A percentile compares a stretch with the other conserved stretches of the same genome.
These are phyloP conservation scores for Corythornis vintsioides DNA, from an alignment of 2,113 vertebrate species.

Conservation along the genomic window DNA sequence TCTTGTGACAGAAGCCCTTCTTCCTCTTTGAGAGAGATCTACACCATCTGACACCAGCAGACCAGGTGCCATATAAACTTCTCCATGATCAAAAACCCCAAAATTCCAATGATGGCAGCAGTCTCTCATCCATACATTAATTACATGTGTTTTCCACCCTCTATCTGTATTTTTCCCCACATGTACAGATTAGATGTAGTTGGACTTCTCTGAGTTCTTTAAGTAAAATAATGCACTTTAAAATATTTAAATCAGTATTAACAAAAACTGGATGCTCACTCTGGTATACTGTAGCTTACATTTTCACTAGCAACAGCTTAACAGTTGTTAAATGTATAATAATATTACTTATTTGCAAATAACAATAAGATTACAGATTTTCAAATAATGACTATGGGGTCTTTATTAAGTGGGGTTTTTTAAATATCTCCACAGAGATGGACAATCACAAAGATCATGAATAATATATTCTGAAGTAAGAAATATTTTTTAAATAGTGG, in stretches of 20 bases:
- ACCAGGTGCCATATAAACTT: too few relatives aligned
- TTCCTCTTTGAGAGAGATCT: too few relatives aligned
- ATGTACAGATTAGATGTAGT: background rate
- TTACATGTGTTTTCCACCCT: too few relatives aligned
- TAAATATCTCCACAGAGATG: background rate
- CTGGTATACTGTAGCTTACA: background rate
- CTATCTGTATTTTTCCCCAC: too few relatives aligned
- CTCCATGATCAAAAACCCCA: too few relatives aligned
- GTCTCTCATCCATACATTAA: too few relatives aligned
- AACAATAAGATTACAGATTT: background rate
- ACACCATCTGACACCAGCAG: too few relatives aligned
- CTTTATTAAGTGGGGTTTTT: background rate
- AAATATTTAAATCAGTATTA: background rate
- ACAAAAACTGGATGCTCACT: background rate
- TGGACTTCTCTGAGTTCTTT: background rate
- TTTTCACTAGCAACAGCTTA: background rate
- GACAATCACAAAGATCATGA: background rate
- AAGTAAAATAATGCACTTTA: background rate
- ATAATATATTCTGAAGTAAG: background rate
- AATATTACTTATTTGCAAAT: background rate
- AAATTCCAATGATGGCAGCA: too few relatives aligned
- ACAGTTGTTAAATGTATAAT: background rate
- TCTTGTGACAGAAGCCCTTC: too few relatives aligned
- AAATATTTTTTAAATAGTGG: background rate
- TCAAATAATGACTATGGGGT: background rate